Evolutionary conservation across 2,888 invertebrate genomes (phyloP), one percentile per base, ranked within the genome.

Genomic region (Eilema caniola): DNA sequence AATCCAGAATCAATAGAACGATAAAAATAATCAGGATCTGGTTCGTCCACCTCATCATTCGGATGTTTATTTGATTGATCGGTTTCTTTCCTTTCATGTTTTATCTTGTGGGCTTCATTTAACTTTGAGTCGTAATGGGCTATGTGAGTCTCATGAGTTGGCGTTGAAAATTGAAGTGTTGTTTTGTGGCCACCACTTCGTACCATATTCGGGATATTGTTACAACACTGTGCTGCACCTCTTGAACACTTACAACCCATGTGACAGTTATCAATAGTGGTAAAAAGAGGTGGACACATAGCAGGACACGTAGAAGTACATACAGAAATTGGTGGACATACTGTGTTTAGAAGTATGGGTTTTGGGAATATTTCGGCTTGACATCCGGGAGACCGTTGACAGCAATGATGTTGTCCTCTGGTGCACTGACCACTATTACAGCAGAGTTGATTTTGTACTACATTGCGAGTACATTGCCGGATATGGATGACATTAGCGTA

Each of bases 401-500:
- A 78, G 66, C 76, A 80, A 70, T 77, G 74, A 62, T 72, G 73
- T 65, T 84, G 79, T 23, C 79, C 77, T 77, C 88, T 85, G 14
- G 88, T 85, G 72, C 89, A 90, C 71, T 85, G 80, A 53, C 76
- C 71, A 12, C 56, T n/a, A 62, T 71, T 75, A 66, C 82, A 75
- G 47, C 71, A 73, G 2, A 28, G 33, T 62, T 41, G 47, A 53
- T 33, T 62, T 71, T 66, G 68, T 57, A 41, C 67, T 31, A 37
- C 71, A 75, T 56, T 81, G 78, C 92, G 88, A 53, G 91, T 91
- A 71, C 92, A 92, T 64, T 86, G 79, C 14, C 74, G 66, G 71
- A 78, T 67, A 60, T 75, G 73, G 69, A 83, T 75, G 73, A 84
- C 70, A 81, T 84, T 88, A 79, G 85, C 84, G 41, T 81, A 84